Conservation (phyloP, 2,113 vertebrate species). For the Petroica traversi region DNA sequence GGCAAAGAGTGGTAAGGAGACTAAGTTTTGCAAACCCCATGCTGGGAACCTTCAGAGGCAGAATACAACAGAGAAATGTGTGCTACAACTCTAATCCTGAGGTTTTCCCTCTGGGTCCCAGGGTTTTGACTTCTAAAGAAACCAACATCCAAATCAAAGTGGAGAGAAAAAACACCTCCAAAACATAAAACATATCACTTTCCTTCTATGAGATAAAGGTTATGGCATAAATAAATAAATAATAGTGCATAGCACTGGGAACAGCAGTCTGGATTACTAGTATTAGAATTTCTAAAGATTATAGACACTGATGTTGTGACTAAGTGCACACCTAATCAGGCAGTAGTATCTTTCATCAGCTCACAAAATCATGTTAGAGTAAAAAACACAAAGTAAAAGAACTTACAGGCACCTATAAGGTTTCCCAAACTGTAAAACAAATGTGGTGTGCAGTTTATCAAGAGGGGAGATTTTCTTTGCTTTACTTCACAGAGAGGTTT, state of each 20-base stretch:
- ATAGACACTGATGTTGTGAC: not conserved
- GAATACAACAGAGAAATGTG: not conserved
- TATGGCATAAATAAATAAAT: not conserved
- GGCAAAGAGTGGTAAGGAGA: not conserved
- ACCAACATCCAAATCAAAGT: not conserved
- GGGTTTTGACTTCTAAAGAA: not conserved
- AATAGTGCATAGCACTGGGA: not conserved
- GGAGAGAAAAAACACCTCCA: too few relatives aligned
- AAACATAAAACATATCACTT: not conserved
- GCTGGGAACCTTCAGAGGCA: not conserved
- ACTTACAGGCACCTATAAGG: rapidly evolving
- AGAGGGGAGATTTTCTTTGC: not conserved
- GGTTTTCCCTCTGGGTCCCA: not conserved
- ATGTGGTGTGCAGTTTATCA: not conserved
- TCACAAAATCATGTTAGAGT: not conserved
- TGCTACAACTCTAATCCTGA: not conserved
- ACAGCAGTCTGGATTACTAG: not conserved
- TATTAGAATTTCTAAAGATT: not conserved
- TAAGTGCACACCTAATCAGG: not conserved
- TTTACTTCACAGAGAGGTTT: not conserved
- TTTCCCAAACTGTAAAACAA: not conserved
- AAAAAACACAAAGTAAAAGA: not conserved
- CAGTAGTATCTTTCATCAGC: not conserved
- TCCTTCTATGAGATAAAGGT: not conserved
- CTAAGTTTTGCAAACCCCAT: not conserved